Conservation (phyloP, 2,113 vertebrate genomes). For the Trochalopteron elliotii region DNA sequence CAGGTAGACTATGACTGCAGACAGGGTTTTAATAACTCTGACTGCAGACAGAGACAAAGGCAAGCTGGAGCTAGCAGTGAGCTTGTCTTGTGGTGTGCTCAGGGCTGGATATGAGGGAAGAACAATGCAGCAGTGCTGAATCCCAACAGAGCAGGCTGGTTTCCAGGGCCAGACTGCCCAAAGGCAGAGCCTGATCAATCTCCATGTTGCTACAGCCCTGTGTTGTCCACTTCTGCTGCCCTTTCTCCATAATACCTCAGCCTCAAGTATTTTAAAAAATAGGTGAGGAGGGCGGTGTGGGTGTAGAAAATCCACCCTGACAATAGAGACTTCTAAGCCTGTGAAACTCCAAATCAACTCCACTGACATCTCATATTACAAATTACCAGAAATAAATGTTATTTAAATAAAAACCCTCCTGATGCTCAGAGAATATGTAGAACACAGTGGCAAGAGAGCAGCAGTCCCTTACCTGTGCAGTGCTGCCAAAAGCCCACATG, state of each 20-base stretch:
- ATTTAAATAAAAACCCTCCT: neutral
- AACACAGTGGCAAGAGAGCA: neutral
- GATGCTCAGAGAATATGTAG: accelerated
- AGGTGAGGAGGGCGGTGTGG: accelerated
- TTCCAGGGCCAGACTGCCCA: neutral
- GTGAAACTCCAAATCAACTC: neutral
- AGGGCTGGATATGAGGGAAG: neutral
- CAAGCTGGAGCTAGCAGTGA: neutral
- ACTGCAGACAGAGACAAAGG: neutral
- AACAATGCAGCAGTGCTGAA: neutral
- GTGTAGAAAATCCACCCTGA: neutral
- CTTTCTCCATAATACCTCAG: neutral
- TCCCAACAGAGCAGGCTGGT: neutral
- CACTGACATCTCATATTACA: neutral
- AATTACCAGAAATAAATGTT: neutral
- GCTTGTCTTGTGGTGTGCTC: neutral
- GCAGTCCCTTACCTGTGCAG: accelerated
- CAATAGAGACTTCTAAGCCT: neutral
- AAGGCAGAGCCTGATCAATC: neutral
- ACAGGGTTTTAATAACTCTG: neutral
- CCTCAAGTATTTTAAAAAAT: neutral
- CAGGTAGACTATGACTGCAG: neutral
- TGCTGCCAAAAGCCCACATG: neutral
- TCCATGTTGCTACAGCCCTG: neutral
- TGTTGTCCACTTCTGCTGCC: neutral